Evolutionary conservation across 1,140 invertebrate species (phyloP), one percentile per base, ranked within the genome.

Genomic region (Halyomorpha halys): DNA sequence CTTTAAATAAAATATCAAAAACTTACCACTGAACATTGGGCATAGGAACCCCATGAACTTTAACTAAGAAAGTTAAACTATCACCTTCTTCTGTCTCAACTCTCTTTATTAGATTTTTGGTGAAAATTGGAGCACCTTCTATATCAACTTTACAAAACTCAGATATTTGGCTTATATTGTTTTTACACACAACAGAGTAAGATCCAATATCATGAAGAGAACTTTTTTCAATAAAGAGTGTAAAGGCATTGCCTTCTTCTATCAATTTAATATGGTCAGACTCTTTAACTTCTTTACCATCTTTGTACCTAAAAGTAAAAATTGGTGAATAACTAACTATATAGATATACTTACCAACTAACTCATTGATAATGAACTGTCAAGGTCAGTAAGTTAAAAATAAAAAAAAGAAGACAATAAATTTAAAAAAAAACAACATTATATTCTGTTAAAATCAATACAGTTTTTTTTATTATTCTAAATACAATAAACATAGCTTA

Each of bases 161-260:
- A 0, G 90, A 89, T 47, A 88, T 88, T 75, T 92, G 88, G 73
- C 87, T 90, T 44, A 91, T 78, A 69, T 92, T 86, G 71, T 98
- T 98, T 62, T 86, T 86, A 0, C 94, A 90, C 1, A 94, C 83
- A 15, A 96, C 86, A 0, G 92, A 92, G 72, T 97, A 98, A n/a
- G 87, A 89, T 11, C 94, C 96, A 30, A 89, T 80, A 74, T 98
- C 95, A 27, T 89, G 88, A 0, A 94, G 77, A 59, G 81, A 82
- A 0, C 90, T 84, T 63, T 90, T 84, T 64, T 86, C 85, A 53
- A 98, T 89, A 16, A 86, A 82, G 21, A 98, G 77, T 25, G 83
- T 82, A 69, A 87, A 86, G 13, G 78, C 81, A 8, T 81, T 79
- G 0, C 76, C 79, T 66, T 89, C 84, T 69, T 86, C 83, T 0